Base-by-base conservation (phyloP, 2,888 invertebrate species). In the Pristionchus exspectatus region DNA sequence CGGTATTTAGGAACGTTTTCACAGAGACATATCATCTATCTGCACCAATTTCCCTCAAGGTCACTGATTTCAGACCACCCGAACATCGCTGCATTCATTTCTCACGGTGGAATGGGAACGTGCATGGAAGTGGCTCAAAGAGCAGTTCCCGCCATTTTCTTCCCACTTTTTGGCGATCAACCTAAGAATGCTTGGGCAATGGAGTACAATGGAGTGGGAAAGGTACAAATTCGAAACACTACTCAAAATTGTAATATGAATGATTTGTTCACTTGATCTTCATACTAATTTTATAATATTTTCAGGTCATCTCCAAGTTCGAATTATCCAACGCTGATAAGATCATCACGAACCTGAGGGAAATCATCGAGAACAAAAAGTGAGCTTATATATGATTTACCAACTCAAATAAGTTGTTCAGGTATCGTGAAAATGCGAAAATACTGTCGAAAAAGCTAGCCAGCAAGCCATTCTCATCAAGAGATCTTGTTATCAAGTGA, bases 101-200 rank as follows among this genome's bases (percentile, higher is more conserved):
- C 81, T 81, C 81, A 81, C 54, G 81, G 81, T 27, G 81, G 81
- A 24, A 81, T 81, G 81, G 81, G 81, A 30, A n/a, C 81, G 27
- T 81, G 81, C 27, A 81, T 81, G 81, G 81, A 81, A 54, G 81
- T 81, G 2, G 81, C 81, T 10, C 81, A 81, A 50, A 24, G 81
- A 12, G 81, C 81, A 0, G 27, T 81, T 12, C 81, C 81, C 14
- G 81, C 50, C n/a, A 44, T 81, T 24, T 81, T 81, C 27, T n/a
- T 81, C 24, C 81, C 81, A 9, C 54, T 81, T 12, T 81, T 81
- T 18, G 81, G 81, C 0, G 81, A 81, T 54, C 81, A 81, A 81
- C 81, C 81, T 5, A 81, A 81, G 50, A 81, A 81, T 44, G 81
- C 81, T 0, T 81, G 81, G 81, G 44, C 81, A 27, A 81, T 81